phyloP scores from a whole-genome alignment of 1,140 invertebrate genomes.

The Globodera ellingtonae region DNA sequence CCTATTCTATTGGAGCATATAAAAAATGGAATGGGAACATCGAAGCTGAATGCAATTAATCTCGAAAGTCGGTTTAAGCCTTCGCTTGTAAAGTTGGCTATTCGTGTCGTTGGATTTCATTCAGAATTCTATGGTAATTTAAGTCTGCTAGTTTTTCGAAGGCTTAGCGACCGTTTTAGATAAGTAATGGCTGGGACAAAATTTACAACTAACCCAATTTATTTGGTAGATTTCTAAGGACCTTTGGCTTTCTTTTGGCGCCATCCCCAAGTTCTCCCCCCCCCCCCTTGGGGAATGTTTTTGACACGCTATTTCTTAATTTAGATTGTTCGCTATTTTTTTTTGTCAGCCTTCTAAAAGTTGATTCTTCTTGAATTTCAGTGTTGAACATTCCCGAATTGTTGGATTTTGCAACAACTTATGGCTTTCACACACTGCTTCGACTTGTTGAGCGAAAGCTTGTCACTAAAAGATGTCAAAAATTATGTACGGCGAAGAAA shows the following conservation, averaged over 20 bases:
- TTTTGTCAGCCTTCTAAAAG: background rate
- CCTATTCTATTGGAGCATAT: background rate
- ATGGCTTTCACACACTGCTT: background rate
- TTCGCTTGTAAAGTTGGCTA: slow-evolving; percentile 12
- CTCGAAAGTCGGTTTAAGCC: slow-evolving; percentile 7
- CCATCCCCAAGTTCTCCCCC: no score
- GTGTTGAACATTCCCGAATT: background rate
- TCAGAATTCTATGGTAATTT: slow-evolving; percentile 1
- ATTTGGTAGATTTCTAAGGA: no score
- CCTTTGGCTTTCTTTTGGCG: no score
- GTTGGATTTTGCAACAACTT: slow-evolving; percentile 24
- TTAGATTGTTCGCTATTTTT: no score
- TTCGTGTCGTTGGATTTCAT: background rate
- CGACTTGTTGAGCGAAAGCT: background rate
- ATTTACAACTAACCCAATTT: no score
- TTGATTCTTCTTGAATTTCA: background rate
- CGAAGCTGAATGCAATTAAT: slow-evolving; percentile 8
- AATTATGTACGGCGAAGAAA: slow-evolving; percentile 9
- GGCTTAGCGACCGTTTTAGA: no score
- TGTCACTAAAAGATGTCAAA: slow-evolving; percentile 9
- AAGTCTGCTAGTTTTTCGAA: background rate
- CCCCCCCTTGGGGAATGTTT: no score
- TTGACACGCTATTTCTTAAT: no score
- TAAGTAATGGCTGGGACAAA: no score
- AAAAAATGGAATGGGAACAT: background rate